A percentile compares a stretch with the other conserved stretches of the same genome.
Conservation (phyloP, 2,888 invertebrate species). For the Monoplex corrugatus region DNA sequence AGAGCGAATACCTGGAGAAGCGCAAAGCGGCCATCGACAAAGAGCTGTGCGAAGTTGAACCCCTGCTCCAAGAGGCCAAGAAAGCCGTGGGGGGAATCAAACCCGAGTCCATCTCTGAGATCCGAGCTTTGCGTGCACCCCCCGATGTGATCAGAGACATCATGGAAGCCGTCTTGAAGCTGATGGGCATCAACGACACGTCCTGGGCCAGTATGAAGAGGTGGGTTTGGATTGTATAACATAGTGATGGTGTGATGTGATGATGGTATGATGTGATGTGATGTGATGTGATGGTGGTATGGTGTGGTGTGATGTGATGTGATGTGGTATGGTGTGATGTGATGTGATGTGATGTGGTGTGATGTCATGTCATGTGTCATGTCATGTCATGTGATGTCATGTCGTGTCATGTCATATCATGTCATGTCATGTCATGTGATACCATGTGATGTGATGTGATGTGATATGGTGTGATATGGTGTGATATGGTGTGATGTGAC, state of each 20-base stretch:
- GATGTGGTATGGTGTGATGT: not conserved
- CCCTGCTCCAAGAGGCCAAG: constrained; percentile 93
- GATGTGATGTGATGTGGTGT: too few relatives aligned
- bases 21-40: constrained; percentile 93
- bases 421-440: not conserved
- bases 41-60: constrained; percentile 94
- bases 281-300: not conserved
- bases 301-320: not conserved
- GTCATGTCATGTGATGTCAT: not conserved
- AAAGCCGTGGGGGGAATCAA: constrained; percentile 98
- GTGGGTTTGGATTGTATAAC: constrained; percentile 67
- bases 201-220: constrained; percentile 99
- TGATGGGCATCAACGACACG: constrained; percentile 99
- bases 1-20: constrained; percentile 91
- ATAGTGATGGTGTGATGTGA: not conserved
- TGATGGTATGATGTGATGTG: not conserved
- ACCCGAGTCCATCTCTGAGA: constrained; percentile 96
- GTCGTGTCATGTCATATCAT: not conserved
- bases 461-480: not conserved
- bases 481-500: not conserved
- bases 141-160: constrained; percentile 98
- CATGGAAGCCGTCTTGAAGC: constrained; percentile 95
- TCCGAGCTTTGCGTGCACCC: constrained; percentile 93
- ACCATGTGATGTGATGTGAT: not conserved
- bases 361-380: not conserved